Base-by-base conservation (phyloP, 2,888 invertebrate genomes). In the Drosophila pegasa region DNA sequence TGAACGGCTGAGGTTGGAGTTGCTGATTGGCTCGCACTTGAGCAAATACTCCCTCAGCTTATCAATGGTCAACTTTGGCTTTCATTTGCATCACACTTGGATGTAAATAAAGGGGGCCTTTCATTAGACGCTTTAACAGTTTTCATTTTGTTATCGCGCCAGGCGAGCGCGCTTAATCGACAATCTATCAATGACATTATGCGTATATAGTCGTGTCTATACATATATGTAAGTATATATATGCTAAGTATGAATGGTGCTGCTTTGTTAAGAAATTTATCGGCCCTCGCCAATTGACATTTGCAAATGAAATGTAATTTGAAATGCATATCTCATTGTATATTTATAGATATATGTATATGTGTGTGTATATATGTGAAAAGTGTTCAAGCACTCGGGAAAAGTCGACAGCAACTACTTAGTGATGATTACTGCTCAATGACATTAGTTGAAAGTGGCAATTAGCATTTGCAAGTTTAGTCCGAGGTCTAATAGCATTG, bases 41-140 rank as follows among this genome's bases (percentile, higher is more conserved):
- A 16, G 54, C 65, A 80, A 83, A 80, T 63, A 86, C 29, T 33
- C 27, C 6, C 6, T 33, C 54, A 52, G 57, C 66, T 82, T 86
- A 88, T 82, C 82, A 79, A 56, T 37, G 35, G 73, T 67, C 66
- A 86, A 72, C 82, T 88, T 82, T 70, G 83, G 67, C 76, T 85
- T 80, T 71, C 71, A 65, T 87, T 80, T 77, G 69, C 84, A 85
- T 61, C 31, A 55, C 52, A 78, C 48, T 74, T 61, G 27, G 52
- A 29, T 55, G 60, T 25, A 68, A 85, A 82, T 64, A 87, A 81
- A 75, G 87, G 54, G 57, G 50, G 68, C 52, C 88, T 87, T 81
- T 81, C 85, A 81, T 82, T 71, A 45, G 57, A 22, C 27, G 45
- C 33, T n/a, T 48, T 50, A 55, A 60, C 43, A 60, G 56, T 43